phyloP scores from a whole-genome alignment of 2,113 vertebrate species.

The Pterophyllum scalare region DNA sequence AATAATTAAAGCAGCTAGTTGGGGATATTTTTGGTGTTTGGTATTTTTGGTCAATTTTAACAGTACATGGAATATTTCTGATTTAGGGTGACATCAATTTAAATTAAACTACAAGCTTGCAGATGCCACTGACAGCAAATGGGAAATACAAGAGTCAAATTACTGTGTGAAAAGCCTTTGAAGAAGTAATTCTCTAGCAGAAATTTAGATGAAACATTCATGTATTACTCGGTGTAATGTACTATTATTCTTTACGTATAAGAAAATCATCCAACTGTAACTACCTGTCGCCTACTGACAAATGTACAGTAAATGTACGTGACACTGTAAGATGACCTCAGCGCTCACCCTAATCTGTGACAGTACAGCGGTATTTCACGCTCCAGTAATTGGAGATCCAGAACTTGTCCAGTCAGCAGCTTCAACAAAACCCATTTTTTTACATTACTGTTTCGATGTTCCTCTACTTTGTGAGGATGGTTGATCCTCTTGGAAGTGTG shows the following conservation, averaged over 20 bases:
- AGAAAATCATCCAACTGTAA: neutral
- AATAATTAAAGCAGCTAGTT: conserved; percentile 1
- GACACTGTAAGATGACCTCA: conserved; percentile 40
- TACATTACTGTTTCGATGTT: neutral
- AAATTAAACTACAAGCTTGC: neutral
- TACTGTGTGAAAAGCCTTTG: neutral
- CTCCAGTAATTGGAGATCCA: conserved; percentile 17
- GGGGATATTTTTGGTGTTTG: neutral
- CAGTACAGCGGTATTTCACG: conserved; percentile 26
- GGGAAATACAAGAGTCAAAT: neutral
- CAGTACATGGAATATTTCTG: neutral
- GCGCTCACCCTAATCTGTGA: conserved; percentile 40
- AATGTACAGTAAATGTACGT: conserved; percentile 25
- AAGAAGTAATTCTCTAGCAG: fast-evolving
- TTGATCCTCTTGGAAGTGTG: neutral
- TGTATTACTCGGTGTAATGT: neutral
- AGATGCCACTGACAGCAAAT: neutral
- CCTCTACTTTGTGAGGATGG: neutral
- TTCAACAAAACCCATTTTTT: conserved; percentile 10
- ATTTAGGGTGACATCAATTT: neutral
- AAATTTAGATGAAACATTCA: neutral
- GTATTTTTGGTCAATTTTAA: neutral
- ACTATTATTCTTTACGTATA: conserved; percentile 5
- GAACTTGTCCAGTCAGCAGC: conserved; percentile 49
- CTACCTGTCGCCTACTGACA: conserved; percentile 53